Evolutionary conservation across 2,113 vertebrate genomes (phyloP).

Genomic region (Eupsittula cactorum): DNA sequence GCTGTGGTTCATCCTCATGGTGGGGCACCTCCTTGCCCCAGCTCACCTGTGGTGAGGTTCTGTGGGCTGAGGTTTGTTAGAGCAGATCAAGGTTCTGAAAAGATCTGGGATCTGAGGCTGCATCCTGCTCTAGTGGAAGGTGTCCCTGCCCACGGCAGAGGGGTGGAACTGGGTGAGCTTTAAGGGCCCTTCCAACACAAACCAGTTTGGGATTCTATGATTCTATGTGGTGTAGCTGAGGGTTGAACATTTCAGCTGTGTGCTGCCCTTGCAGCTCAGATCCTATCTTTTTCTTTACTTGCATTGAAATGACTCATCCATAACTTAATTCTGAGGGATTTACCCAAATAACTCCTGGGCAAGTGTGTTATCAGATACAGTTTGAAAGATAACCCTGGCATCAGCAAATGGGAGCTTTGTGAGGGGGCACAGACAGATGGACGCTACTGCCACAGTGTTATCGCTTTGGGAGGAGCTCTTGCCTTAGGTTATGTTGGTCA

Average conservation of each 20-base stretch:
- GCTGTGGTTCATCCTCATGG: background rate
- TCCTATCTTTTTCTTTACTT: background rate
- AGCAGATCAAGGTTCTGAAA: background rate
- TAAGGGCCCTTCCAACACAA: background rate
- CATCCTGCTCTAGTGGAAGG: background rate
- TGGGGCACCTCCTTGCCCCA: background rate
- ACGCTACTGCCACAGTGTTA: background rate
- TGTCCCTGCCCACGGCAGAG: background rate
- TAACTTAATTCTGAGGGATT: background rate
- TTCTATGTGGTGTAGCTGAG: background rate
- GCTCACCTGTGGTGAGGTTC: background rate
- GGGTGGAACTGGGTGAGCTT: background rate
- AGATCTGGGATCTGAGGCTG: background rate
- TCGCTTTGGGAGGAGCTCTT: background rate
- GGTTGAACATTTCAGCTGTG: rapidly evolving
- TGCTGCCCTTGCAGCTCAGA: background rate
- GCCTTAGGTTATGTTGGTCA: background rate
- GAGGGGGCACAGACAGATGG: background rate
- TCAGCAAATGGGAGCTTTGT: background rate
- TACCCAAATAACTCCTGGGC: background rate
- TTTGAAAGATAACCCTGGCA: background rate
- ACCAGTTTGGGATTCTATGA: background rate
- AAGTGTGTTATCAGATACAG: background rate
- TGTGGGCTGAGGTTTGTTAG: background rate
- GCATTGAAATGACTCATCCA: background rate